Conservation (phyloP, 1,140 invertebrate genomes). For the Cyclargus thomasi region DNA sequence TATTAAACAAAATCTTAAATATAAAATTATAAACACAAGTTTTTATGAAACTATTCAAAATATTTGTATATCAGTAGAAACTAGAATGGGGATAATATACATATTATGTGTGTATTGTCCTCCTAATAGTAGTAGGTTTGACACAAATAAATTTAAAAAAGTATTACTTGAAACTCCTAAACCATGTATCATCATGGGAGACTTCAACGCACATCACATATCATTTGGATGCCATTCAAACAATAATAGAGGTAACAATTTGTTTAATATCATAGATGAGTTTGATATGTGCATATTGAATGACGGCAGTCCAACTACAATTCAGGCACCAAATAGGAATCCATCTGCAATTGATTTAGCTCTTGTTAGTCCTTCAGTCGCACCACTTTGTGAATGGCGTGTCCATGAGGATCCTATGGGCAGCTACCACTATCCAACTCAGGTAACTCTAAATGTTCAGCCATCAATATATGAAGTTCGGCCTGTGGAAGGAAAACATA, state of each 20-base stretch:
- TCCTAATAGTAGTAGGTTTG: constrained; percentile 10
- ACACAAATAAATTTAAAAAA: constrained; percentile 19
- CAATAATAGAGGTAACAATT: constrained; percentile 26
- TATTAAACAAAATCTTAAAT: constrained; percentile 22
- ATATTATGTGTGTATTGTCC: too few species aligned
- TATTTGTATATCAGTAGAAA: too few species aligned
- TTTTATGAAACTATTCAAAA: too few species aligned
- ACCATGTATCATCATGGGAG: constrained; percentile 21
- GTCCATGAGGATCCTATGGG: constrained; percentile 24
- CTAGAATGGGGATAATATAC: too few species aligned
- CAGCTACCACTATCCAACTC: constrained; percentile 25
- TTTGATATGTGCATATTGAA: constrained; percentile 25
- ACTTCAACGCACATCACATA: too few species aligned
- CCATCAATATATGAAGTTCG: constrained; percentile 5
- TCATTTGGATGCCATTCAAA: constrained; percentile 13
- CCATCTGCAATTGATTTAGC: constrained; percentile 23
- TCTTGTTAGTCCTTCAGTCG: constrained; percentile 7
- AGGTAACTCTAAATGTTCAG: too few species aligned
- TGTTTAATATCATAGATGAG: constrained; percentile 26
- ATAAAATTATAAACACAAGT: constrained; percentile 20
- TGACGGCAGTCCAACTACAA: constrained; percentile 20
- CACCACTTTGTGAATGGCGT: constrained; percentile 18
- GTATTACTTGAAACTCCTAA: constrained; percentile 24
- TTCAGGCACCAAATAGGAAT: constrained; percentile 20
- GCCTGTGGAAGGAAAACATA: constrained; percentile 1